These are phyloP conservation scores for Papilio elwesi DNA, from an alignment of 2,888 invertebrate species.

Conservation along the genomic window DNA sequence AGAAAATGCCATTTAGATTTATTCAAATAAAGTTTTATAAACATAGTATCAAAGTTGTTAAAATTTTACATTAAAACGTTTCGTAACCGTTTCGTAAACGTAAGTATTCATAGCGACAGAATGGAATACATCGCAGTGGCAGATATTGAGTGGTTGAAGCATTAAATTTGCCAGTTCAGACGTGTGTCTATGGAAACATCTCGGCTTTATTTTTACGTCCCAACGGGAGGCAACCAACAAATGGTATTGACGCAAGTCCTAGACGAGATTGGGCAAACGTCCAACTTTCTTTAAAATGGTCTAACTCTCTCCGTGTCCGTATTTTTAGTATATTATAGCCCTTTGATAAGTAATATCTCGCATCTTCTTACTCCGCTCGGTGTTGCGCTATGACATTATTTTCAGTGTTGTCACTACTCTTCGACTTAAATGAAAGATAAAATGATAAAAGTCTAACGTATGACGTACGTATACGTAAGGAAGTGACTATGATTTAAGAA, in stretches of 20 bases:
- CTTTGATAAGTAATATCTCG: constrained; percentile 3
- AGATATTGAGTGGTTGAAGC: constrained; percentile 21
- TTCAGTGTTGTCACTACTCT: too few relatives aligned
- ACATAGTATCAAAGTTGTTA: too few relatives aligned
- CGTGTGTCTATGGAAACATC: constrained; percentile 34
- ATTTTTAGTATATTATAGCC: constrained; percentile 19
- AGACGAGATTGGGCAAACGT: constrained; percentile 66
- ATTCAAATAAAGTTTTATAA: neutral
- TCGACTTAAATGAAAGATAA: too few relatives aligned
- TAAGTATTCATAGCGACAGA: constrained; percentile 12
- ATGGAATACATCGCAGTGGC: constrained; percentile 22
- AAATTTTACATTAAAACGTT: neutral
- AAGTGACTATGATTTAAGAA: too few relatives aligned
- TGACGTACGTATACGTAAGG: too few relatives aligned
- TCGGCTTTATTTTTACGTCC: constrained; percentile 57
- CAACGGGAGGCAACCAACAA: constrained; percentile 57
- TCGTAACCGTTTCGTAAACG: too few relatives aligned
- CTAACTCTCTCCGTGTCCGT: constrained; percentile 47
- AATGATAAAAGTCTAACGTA: too few relatives aligned
- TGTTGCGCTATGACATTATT: too few relatives aligned
- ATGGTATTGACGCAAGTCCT: constrained; percentile 70
- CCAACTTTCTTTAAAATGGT: constrained; percentile 61
- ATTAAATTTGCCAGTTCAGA: constrained; percentile 28
- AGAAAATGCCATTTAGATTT: too few relatives aligned
- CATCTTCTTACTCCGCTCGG: too few relatives aligned